Base-by-base conservation (phyloP, 2,113 vertebrate species). In the Phylloscopus whistleri region DNA sequence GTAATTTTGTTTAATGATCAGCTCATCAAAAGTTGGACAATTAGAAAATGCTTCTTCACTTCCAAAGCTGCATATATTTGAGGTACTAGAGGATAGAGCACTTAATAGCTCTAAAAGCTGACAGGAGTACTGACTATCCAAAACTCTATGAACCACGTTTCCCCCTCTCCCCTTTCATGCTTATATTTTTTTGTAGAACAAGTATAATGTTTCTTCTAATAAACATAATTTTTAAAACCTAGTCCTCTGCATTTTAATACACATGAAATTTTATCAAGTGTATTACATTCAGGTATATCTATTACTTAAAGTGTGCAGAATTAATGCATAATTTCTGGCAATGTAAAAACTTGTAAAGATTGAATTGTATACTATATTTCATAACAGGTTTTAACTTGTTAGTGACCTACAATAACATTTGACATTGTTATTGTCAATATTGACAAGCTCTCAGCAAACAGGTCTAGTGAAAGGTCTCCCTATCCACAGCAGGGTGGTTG, bases 401-500 rank as follows among this genome's bases (percentile, higher is more conserved):
- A n/a, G n/a, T n/a, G n/a, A n/a, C n/a, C n/a, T n/a, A n/a, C n/a
- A n/a, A n/a, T n/a, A n/a, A n/a, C n/a, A n/a, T n/a, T n/a, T n/a
- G n/a, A n/a, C n/a, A n/a, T n/a, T n/a, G n/a, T n/a, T n/a, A n/a
- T n/a, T n/a, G n/a, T n/a, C n/a, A n/a, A n/a, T n/a, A n/a, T n/a
- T n/a, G n/a, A n/a, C n/a, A n/a, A n/a, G 24, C 24, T 60, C 46
- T 41, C 46, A 60, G 62, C n/a, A n/a, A n/a, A 68, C 28, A 48
- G 28, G 23, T 39, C 16, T 20, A 67, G 28, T 52, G 46, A 82
- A 59, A 39, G 13, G 60, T 60, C 6, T 21, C 33, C 33, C 20
- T 46, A 33, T n/a, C 6, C 69, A 60, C 0, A 0, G 23, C 15
- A 52, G 19, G 7, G 16, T 20, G 70, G 5, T 5, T 31, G 17